Percentiles rank a stretch among this genome's conserved stretches.
Evolutionary conservation across 1,140 invertebrate genomes (phyloP).

Genomic region (Caenorhabditis brenneri): DNA sequence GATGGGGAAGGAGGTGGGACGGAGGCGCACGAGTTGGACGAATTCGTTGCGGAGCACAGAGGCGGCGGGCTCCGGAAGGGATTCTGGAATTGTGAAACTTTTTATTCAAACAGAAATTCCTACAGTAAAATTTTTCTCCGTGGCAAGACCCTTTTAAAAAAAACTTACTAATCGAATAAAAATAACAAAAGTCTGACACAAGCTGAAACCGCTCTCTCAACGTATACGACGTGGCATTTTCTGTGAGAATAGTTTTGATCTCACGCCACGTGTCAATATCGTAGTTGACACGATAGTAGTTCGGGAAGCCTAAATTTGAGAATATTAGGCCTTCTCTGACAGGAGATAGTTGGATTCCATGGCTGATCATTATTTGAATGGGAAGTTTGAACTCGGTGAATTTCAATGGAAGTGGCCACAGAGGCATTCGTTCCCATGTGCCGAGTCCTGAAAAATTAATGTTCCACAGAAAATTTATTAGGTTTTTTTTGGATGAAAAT

Average conservation of each 20-base stretch:
- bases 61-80: conserved; percentile 34
- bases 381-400: conserved; percentile 52
- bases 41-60: conserved; percentile 43
- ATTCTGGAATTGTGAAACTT: neutral
- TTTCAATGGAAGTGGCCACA: conserved; percentile 45
- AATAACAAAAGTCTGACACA: conserved; percentile 48
- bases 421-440: conserved; percentile 48
- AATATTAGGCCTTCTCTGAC: conserved; percentile 36
- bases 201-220: conserved; percentile 35
- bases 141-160: too few species aligned
- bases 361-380: conserved; percentile 42
- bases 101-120: neutral
- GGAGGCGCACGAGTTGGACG: conserved; percentile 31
- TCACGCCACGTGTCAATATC: conserved; percentile 47
- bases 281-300: conserved; percentile 50
- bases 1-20: conserved; percentile 36
- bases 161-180: conserved; percentile 26
- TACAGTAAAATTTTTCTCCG: too few species aligned
- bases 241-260: conserved; percentile 14
- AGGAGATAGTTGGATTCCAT: conserved; percentile 47
- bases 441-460: neutral
- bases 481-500: too few species aligned
- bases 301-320: conserved; percentile 34
- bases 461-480: too few species aligned
- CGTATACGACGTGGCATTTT: conserved; percentile 47